Evolutionary conservation across 2,797 vertebrate species (phyloP).

Genomic region (Thunnus albacares): DNA sequence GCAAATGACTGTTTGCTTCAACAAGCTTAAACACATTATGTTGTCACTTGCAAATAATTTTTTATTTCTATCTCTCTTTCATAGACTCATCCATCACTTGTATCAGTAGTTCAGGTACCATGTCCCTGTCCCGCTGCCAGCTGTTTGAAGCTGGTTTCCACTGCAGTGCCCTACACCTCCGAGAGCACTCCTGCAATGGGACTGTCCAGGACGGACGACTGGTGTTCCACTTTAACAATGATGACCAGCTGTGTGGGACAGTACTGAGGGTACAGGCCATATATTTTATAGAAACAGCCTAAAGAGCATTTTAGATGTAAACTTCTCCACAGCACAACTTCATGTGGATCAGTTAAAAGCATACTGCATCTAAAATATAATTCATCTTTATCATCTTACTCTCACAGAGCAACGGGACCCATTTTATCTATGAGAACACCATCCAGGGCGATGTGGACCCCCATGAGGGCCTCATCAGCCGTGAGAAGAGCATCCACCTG

Average conservation of each 20-base stretch:
- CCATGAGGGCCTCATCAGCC: conserved; percentile 60
- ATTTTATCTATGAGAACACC: conserved; percentile 82
- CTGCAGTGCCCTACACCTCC: conserved; percentile 71
- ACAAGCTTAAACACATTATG: background rate
- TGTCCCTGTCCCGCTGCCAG: conserved; percentile 83
- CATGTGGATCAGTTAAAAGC: too few relatives aligned
- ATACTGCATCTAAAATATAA: too few relatives aligned
- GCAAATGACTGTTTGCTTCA: background rate
- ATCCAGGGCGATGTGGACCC: conserved; percentile 65
- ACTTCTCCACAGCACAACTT: too few relatives aligned
- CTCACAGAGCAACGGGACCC: conserved; percentile 80
- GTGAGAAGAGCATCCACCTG: conserved; percentile 66
- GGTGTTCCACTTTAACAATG: conserved; percentile 77
- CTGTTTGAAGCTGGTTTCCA: conserved; percentile 82
- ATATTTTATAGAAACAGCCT: fast-evolving
- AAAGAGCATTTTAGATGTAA: too few relatives aligned
- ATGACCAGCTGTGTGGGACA: conserved; percentile 76
- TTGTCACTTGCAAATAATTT: background rate
- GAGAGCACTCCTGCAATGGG: conserved; percentile 70
- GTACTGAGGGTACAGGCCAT: conserved; percentile 68
- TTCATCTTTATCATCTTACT: background rate
- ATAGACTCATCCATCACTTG: conserved; percentile 76
- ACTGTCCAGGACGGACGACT: conserved; percentile 71
- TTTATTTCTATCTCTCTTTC: conserved; percentile 11
- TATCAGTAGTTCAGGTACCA: conserved; percentile 64